Evolutionary conservation across 2,888 invertebrate genomes (phyloP), one percentile per base, ranked within the genome.

Genomic region (Argyra leucocephala): DNA sequence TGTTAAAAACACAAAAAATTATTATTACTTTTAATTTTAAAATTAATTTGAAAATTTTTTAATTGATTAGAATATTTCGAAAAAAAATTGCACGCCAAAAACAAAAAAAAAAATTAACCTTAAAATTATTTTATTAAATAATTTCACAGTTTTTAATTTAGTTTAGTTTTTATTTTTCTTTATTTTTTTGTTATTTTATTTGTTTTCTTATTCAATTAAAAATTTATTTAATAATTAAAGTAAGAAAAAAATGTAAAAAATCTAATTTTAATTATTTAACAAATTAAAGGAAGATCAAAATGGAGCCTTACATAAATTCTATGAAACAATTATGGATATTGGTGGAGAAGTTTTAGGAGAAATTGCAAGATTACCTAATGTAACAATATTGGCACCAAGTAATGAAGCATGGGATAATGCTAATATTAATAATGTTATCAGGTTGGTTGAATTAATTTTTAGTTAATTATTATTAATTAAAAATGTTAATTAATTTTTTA

Each of bases 351-450:
- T 91, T 74, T 83, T 90, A 76, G 84, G 84, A 68, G 87, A 86
- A 69, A 85, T 93, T 37, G 88, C 84, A 66, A 80, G 83, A 66
- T 84, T 86, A 69, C 85, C 86, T 66, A 88, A 90, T 71, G 84
- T 93, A 24, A 95, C 95, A 3, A 83, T 95, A 66, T 91, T 95
- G 76, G 93, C 93, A 1, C 95, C 95, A 0, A 91, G 91, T 73
- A 94, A 95, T 76, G 88, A 88, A 68, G 94, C 94, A 18, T 90
- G 93, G 87, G 85, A 86, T 62, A 86, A 88, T 70, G 84, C 86
- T 61, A 86, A 86, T 69, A 84, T 92, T n/a, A 85, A 87, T 72
- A 85, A 86, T 73, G 83, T 91, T 67, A 80, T 87, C 64, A 82
- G 84, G 86, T 85, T 71, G 6, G 22, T 59, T 37, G 12, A 10